Conservation (phyloP, 30 jellyfish, hydroid and myxozoan species). For the Turritopsis dohrnii region DNA sequence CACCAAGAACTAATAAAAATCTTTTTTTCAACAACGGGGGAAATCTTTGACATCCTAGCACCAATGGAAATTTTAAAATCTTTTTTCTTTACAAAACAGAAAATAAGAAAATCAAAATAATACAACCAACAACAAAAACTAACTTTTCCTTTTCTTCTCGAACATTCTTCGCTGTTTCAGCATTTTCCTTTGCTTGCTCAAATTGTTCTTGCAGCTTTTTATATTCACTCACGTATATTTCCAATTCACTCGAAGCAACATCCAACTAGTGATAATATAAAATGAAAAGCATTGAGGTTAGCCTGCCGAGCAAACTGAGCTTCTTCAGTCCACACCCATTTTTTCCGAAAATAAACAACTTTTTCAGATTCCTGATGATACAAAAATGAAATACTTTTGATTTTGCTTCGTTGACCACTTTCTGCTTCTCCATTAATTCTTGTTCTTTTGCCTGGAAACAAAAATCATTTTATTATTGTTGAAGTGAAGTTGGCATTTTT, state of each 20-base stretch:
- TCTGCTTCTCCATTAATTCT: constrained; percentile 69
- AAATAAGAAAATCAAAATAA: no score
- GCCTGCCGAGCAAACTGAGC: no score
- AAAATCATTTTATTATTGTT: no score
- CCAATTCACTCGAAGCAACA: constrained; percentile 77
- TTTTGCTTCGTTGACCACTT: constrained; percentile 86
- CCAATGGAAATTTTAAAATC: no score
- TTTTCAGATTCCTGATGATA: not conserved
- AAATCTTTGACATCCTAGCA: not conserved
- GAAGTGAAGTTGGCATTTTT: no score
- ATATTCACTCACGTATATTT: constrained; percentile 63
- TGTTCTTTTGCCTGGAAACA: constrained; percentile 66
- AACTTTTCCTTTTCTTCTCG: constrained; percentile 48
- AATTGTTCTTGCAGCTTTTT: constrained; percentile 54
- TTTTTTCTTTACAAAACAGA: not conserved
- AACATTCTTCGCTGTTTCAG: constrained; percentile 35
- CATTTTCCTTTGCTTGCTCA: constrained; percentile 55
- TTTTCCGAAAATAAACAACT: no score
- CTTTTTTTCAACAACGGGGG: not conserved
- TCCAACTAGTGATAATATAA: constrained; percentile 50
- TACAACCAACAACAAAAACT: not conserved
- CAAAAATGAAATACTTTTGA: constrained; percentile 50
- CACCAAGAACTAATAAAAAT: not conserved
- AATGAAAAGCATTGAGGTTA: not conserved
- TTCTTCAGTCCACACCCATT: no score